Percentiles rank a stretch among this genome's conserved stretches.
These are phyloP conservation scores for Myxocyprinus asiaticus DNA, from an alignment of 2,113 vertebrate genomes.

Conservation along the genomic window DNA sequence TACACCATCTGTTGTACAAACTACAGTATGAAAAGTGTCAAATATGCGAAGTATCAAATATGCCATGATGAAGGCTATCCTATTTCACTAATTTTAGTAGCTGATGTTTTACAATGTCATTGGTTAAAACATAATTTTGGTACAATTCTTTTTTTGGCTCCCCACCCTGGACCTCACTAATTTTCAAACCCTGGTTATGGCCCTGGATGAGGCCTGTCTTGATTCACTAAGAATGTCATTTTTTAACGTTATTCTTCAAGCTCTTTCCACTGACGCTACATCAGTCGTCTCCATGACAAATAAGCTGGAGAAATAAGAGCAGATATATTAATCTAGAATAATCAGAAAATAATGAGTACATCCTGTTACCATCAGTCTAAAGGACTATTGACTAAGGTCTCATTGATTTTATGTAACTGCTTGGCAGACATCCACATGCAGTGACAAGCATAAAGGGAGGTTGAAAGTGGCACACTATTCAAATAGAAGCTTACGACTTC, in stretches of 20 bases:
- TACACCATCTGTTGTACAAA: too few species aligned
- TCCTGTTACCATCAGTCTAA: constrained; percentile 39
- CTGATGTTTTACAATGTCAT: too few species aligned
- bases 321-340: constrained; percentile 28
- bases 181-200: too few species aligned
- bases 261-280: background rate
- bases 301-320: constrained; percentile 21
- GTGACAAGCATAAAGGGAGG: background rate
- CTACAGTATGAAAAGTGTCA: too few species aligned
- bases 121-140: too few species aligned
- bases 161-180: too few species aligned
- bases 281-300: background rate
- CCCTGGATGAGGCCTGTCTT: too few species aligned
- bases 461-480: background rate
- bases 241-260: constrained; percentile 19
- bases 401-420: constrained; percentile 38
- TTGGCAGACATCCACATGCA: constrained; percentile 34
- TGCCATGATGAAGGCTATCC: too few species aligned
- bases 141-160: too few species aligned
- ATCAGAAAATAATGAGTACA: constrained; percentile 38
- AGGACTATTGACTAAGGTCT: constrained; percentile 36
- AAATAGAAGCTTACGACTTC: background rate
- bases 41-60: too few species aligned
- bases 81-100: too few species aligned
- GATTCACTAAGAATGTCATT: background rate